These are phyloP conservation scores for Sciaenops ocellatus DNA, from an alignment of 2,797 vertebrate genomes.

Conservation along the genomic window DNA sequence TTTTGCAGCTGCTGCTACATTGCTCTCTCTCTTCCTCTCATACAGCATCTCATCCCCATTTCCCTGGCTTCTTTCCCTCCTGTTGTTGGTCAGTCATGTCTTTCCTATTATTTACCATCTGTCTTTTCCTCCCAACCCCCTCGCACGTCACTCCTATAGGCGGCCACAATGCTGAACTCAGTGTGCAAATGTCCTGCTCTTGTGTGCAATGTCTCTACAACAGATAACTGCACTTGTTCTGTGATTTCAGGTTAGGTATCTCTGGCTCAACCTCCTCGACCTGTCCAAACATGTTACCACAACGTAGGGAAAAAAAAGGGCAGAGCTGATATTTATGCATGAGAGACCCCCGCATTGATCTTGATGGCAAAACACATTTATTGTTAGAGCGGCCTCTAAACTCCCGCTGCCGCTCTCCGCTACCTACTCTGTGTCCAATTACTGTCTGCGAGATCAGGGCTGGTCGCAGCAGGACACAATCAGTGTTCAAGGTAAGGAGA, in stretches of 20 bases:
- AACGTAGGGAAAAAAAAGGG: slow-evolving; percentile 15
- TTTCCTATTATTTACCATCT: slow-evolving; percentile 58
- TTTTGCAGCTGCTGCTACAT: slow-evolving; percentile 42
- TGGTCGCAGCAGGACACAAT: slow-evolving; percentile 19
- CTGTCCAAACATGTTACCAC: slow-evolving; percentile 36
- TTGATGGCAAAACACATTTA: slow-evolving; percentile 41
- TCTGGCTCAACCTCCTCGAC: slow-evolving; percentile 1
- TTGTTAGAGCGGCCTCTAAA: slow-evolving; percentile 38
- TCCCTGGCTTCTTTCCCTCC: slow-evolving; percentile 38
- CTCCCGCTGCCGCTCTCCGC: slow-evolving; percentile 3
- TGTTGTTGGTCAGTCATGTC: slow-evolving; percentile 54
- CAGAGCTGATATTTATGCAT: slow-evolving; percentile 42
- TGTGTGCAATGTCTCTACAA: slow-evolving; percentile 10
- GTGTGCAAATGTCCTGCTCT: slow-evolving; percentile 31
- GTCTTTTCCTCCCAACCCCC: slow-evolving; percentile 22
- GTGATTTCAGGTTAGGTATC: slow-evolving; percentile 26
- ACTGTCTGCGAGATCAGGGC: slow-evolving; percentile 26
- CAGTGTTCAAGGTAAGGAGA: slow-evolving; percentile 11
- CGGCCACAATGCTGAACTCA: not conserved
- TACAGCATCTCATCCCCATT: slow-evolving; percentile 40
- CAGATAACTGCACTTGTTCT: slow-evolving; percentile 10
- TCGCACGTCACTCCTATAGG: slow-evolving; percentile 17
- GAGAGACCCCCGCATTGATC: slow-evolving; percentile 19
- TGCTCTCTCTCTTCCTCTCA: slow-evolving; percentile 26
- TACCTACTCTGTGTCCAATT: slow-evolving; percentile 34